Conservation (phyloP, 2,797 vertebrate genomes). For the Cygnus olor region DNA sequence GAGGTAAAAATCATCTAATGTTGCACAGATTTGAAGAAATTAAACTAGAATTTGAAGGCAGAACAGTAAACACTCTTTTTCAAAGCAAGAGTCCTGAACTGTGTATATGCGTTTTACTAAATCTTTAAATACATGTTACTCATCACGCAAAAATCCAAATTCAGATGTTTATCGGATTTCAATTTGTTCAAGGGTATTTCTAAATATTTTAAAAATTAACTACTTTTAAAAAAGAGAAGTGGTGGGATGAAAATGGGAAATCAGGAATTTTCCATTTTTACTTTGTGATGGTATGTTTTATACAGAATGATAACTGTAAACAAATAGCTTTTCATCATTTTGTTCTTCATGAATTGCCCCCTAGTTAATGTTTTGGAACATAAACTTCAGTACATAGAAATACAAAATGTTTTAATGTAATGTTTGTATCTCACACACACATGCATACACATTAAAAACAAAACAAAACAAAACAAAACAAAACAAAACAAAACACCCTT, state of each 20-base stretch:
- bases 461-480: background rate
- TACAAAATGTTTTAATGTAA: background rate
- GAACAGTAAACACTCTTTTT: background rate
- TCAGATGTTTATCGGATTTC: background rate
- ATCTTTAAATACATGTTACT: background rate
- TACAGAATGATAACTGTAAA: background rate
- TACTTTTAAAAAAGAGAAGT: background rate
- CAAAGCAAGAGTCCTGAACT: background rate
- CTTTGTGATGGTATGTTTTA: background rate
- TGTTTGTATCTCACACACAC: background rate
- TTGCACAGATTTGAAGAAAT: background rate
- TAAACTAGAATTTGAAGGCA: background rate
- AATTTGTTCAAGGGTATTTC: background rate
- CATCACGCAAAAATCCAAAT: background rate
- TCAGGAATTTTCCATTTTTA: slow-evolving; percentile 14
- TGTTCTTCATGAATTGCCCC: background rate
- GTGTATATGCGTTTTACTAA: background rate
- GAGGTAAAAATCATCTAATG: background rate
- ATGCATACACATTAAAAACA: too few relatives aligned
- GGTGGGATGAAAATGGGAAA: background rate
- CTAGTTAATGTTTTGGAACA: background rate
- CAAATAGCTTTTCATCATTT: background rate
- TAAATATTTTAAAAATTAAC: background rate
- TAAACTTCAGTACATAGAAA: background rate
- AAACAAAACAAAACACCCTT: background rate